Base-by-base conservation (phyloP, 1,140 invertebrate species). In the Trichogramma pretiosum region DNA sequence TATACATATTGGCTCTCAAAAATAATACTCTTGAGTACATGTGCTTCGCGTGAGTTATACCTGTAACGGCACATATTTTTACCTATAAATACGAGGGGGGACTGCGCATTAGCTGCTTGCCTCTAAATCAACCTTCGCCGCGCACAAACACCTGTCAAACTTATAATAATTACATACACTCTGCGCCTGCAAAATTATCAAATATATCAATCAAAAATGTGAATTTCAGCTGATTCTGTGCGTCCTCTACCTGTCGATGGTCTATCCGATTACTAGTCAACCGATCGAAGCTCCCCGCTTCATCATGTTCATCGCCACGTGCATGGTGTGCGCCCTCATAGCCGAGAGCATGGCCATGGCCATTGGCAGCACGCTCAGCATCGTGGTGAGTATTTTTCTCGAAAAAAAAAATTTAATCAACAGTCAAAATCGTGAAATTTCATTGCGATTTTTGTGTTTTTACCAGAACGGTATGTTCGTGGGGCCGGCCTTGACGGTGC, bases 231-330 rank as follows among this genome's bases (percentile, higher is more conserved):
- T 91, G 23, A 56, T 87, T 33, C 78, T 89, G 54, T 82, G 83
- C 3, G 58, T 85, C 3, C 74, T 90, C 2, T 96, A 93, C 65
- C 64, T 92, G 9, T 70, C 75, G 1, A 83, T 94, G 57, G 84
- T 88, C 0, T 96, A 94, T 63, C 74, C 85, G 26, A 77, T 94
- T 63, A 93, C 89, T 1, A 80, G 79, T 28, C 93, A 97, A 66
- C 90, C 92, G 0, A 65, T 89, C 54, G 91, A 95, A 59, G 55
- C 80, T 1, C 65, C 75, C 8, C 75, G 93, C 46, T 85, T 87
- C 49, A 48, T 73, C 1, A 81, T 81, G 75, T 85, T 89, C 54
- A 79, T 79, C 32, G 58, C 72, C 0, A 77, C 81, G 18, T 82
- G 84, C 34, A 70, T 86, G 21, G 45, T 87, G 17, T 80, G 82